Conservation (phyloP, 2,797 vertebrate species). For the Lepus townsendii region DNA sequence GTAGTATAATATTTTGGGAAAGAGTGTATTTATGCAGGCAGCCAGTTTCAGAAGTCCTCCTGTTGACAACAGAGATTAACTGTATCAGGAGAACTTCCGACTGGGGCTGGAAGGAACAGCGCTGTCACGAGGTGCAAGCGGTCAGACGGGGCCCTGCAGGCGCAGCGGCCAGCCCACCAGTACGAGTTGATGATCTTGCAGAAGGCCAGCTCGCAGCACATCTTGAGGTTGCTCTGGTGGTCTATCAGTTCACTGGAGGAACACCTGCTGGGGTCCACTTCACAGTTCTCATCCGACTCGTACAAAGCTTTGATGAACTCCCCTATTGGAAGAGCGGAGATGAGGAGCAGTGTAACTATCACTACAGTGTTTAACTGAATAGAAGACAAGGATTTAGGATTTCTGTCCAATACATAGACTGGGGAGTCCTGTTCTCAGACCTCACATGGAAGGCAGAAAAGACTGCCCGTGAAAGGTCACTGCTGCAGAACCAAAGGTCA, state of each 20-base stretch:
- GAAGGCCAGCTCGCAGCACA: constrained; percentile 98
- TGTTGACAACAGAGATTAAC: background rate
- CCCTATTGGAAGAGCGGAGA: constrained; percentile 88
- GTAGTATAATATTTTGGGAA: background rate
- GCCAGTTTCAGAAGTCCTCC: background rate
- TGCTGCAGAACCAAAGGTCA: constrained; percentile 22
- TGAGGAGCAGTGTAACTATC: constrained; percentile 57
- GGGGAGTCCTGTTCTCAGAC: constrained; percentile 70
- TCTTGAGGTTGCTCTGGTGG: constrained; percentile 97
- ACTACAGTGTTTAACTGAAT: constrained; percentile 67
- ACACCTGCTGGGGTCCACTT: constrained; percentile 96
- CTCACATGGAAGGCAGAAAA: constrained; percentile 20
- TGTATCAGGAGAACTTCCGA: background rate
- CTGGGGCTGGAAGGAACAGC: background rate
- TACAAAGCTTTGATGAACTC: constrained; percentile 98
- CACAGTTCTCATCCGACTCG: constrained; percentile 98
- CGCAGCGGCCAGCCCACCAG: constrained; percentile 90
- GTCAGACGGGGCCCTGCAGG: background rate
- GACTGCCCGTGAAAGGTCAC: background rate
- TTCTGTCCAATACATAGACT: constrained; percentile 52
- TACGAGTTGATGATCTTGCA: constrained; percentile 99
- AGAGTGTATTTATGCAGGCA: background rate
- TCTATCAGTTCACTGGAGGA: constrained; percentile 92
- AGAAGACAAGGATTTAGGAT: constrained; percentile 79
- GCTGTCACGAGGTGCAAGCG: background rate